Percentiles rank a stretch among this genome's conserved stretches.
phyloP scores from a whole-genome alignment of 2,113 vertebrate genomes.

The Nothoprocta pentlandii region DNA sequence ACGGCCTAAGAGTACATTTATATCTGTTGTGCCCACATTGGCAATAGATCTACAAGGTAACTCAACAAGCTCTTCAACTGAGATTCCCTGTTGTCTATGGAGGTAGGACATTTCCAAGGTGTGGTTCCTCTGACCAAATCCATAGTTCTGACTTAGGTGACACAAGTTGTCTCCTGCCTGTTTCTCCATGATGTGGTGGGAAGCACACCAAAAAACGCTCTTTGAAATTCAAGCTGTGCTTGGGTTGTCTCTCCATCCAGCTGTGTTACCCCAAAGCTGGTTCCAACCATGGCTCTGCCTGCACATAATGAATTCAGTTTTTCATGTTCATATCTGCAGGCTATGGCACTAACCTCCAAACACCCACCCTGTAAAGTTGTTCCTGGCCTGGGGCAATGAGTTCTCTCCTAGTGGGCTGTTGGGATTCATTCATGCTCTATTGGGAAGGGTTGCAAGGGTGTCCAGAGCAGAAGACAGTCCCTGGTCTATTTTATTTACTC shows the following conservation, averaged over 20 bases:
- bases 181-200: not conserved
- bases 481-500: not conserved
- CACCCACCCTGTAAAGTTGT: not conserved
- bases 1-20: not conserved
- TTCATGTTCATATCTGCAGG: not conserved
- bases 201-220: not conserved
- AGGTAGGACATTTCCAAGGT: not conserved
- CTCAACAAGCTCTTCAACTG: not conserved
- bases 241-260: not conserved
- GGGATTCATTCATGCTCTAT: not conserved
- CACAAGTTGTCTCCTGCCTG: not conserved
- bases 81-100: not conserved
- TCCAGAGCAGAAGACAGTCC: not conserved
- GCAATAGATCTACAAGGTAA: not conserved
- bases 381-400: not conserved
- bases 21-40: not conserved
- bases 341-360: not conserved
- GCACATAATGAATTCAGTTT: not conserved
- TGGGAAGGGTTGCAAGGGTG: not conserved
- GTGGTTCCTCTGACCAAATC: not conserved
- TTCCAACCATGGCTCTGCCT: not conserved
- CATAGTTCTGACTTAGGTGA: not conserved
- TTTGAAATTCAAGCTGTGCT: not conserved
- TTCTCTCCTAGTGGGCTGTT: not conserved
- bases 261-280: not conserved